Evolutionary conservation across 2,888 invertebrate genomes (phyloP), one percentile per base, ranked within the genome.

Genomic region (Cantharis nigra): DNA sequence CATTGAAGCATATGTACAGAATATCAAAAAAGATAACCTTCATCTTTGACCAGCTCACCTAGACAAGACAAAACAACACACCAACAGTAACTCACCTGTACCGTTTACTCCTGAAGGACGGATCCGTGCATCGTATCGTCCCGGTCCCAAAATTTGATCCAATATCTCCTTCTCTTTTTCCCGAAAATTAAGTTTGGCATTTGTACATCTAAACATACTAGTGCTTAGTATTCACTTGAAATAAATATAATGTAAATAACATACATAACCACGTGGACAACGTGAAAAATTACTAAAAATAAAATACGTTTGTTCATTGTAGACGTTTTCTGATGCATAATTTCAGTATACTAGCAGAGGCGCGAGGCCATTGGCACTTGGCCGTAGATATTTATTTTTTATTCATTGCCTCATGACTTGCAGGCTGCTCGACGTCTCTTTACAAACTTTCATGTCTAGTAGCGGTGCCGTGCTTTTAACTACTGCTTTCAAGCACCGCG

Each of bases 81-180:
- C 72, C 69, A 63, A 76, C 69, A 70, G 62, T 9, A 49, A 77
- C 93, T 93, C 91, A 97, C 97, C 97, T 93, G 97, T 97, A 88
- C 96, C 97, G 89, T 97, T 97, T 89, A 96, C 94, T 84, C 97
- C 97, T 75, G 96, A 96, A 74, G 97, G 97, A 87, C 97, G 91
- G 88, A 97, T 97, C 86, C 97, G 92, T 82, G 97, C 96, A 90
- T 97, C 97, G 92, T 97, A 97, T 83, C 95, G 92, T 83, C 95
- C 95, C 80, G 95, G 95, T 81, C 97, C 97, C 87, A 97, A 92
- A 89, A 97, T 97, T 90, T 95, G 94, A 90, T 97, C 97, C 89
- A 97, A 91, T 85, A 97, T 96, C 90, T 96, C 94, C 89, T 97
- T 97, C 91, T 97, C 97, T 90, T 95, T 96, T 91, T 96, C 96